phyloP scores from a whole-genome alignment of 1,140 invertebrate species.

The Drosophila kanapiae region DNA sequence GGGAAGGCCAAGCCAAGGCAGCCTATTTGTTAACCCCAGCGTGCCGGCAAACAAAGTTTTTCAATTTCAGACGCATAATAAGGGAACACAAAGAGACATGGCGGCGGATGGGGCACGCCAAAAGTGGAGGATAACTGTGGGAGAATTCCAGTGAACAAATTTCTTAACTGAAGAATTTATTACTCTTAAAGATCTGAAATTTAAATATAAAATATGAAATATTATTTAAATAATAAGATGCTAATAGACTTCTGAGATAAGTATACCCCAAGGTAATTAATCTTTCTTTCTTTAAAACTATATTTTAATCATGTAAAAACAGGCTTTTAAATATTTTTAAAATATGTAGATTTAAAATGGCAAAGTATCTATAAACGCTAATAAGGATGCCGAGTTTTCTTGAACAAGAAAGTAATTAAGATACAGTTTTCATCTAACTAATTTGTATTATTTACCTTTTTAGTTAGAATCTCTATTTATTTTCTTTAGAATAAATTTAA shows the following conservation, averaged over 20 bases:
- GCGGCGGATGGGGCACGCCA: conserved; percentile 4
- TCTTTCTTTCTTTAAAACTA: too few species aligned
- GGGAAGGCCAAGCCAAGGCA: conserved; percentile 40
- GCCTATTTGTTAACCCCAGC: conserved; percentile 82
- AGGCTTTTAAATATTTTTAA: too few species aligned
- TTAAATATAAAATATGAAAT: too few species aligned
- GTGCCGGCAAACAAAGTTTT: conserved; percentile 80
- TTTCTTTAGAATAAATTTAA: too few species aligned
- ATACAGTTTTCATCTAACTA: neutral
- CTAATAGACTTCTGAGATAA: too few species aligned
- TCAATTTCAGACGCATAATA: conserved; percentile 83
- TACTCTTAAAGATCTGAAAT: conserved; percentile 8
- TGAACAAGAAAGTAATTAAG: neutral
- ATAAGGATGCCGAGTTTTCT: too few species aligned
- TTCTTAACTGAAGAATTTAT: neutral
- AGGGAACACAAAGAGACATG: conserved; percentile 60
- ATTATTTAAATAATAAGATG: too few species aligned
- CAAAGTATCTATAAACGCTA: too few species aligned
- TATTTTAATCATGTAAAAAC: too few species aligned
- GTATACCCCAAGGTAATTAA: too few species aligned
- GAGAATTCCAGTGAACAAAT: neutral
- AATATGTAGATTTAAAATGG: too few species aligned
- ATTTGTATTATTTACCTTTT: neutral
- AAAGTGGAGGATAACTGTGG: neutral
- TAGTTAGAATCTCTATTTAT: too few species aligned